phyloP scores from a whole-genome alignment of 2,113 vertebrate genomes.

The Sinocyclocheilus grahami region DNA sequence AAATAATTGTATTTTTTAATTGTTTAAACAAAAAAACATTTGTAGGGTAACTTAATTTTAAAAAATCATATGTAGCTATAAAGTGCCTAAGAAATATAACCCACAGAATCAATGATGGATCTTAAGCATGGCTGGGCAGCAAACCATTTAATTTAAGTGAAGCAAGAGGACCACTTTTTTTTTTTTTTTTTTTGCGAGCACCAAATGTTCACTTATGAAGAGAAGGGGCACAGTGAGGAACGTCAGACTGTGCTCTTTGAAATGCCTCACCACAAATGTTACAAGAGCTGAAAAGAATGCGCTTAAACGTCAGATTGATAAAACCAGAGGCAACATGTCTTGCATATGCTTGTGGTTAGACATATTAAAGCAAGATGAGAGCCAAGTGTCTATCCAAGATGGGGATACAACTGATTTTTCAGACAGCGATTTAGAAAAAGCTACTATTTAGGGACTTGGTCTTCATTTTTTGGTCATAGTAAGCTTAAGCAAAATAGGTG shows the following conservation, averaged over 20 bases:
- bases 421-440: not conserved
- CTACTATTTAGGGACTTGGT: slow-evolving; percentile 3
- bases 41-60: too few relatives aligned
- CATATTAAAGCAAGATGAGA: slow-evolving; percentile 83
- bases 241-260: slow-evolving; percentile 82
- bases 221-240: slow-evolving; percentile 74
- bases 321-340: slow-evolving; percentile 82
- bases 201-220: slow-evolving; percentile 82
- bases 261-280: slow-evolving; percentile 84
- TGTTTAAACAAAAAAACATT: too few relatives aligned
- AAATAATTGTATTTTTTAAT: too few relatives aligned
- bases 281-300: slow-evolving; percentile 77
- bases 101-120: slow-evolving; percentile 13
- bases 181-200: slow-evolving; percentile 60
- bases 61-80: not conserved
- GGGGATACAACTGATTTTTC: slow-evolving; percentile 26
- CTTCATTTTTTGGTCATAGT: slow-evolving; percentile 29
- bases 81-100: slow-evolving; percentile 30
- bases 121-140: slow-evolving; percentile 10
- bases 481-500: not conserved
- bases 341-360: slow-evolving; percentile 84
- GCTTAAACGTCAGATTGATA: slow-evolving; percentile 87
- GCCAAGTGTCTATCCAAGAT: slow-evolving; percentile 76
- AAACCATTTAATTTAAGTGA: slow-evolving; percentile 46
- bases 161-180: slow-evolving; percentile 44